Evolutionary conservation across 2,888 invertebrate genomes (phyloP), one percentile per base, ranked within the genome.

Genomic region (Blomia tropicalis): DNA sequence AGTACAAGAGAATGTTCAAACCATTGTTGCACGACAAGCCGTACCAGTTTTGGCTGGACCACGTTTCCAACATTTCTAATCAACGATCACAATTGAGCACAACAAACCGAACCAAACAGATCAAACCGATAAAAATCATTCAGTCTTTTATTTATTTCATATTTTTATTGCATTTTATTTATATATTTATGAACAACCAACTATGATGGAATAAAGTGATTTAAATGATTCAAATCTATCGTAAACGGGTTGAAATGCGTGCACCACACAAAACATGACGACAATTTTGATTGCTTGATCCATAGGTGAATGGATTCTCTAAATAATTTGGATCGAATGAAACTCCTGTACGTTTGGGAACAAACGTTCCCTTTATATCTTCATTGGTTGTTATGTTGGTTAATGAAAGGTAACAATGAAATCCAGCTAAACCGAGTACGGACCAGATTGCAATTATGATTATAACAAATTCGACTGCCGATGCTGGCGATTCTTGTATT

Each of bases 371-470:
- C 29, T 56, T 56, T 2, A 56, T 56, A 25, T 56, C 56, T 25
- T 56, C 56, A 31, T 56, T 56, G 56, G 56, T 56, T 27, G 56
- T 56, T 30, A 56, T n/a, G 23, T 36, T 56, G 27, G 2, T 30
- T 2, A 56, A 3, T 4, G 23, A n/a, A 2, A 56, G 56, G 29
- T 32, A 56, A 14, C 17, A n/a, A 25, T 56, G 56, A 31, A 56
- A 36, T 2, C 56, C 56, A 30, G 31, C 3, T 22, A 56, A 25
- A 22, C 56, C 56, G 17, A 56, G 22, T 2, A 56, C 23, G 11
- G 56, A 56, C 56, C 56, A 56, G 2, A 32, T 56, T n/a, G 29
- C 29, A 17, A 56, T 2, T 22, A 56, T 22, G 23, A 27, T 56
- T 2, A 56, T 2, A 2, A 27, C 14, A 19, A 56, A 36, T 31